Conservation (phyloP, 2,797 vertebrate genomes). For the Sylvia borin region DNA sequence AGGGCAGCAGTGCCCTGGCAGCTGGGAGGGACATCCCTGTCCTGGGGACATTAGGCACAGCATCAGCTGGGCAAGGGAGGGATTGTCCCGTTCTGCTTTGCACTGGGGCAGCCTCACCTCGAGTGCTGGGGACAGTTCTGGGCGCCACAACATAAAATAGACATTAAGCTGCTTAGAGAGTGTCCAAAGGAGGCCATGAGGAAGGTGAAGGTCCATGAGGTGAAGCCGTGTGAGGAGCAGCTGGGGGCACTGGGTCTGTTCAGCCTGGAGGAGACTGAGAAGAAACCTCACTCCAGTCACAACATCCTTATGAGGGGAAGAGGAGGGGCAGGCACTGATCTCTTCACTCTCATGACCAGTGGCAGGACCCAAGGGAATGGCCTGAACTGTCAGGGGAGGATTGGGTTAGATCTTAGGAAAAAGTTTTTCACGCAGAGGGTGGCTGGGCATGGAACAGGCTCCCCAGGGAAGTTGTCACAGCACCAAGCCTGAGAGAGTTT, state of each 20-base stretch:
- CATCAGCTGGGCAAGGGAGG: fast-evolving
- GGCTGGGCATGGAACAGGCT: neutral
- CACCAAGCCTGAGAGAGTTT: neutral
- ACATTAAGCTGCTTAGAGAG: fast-evolving
- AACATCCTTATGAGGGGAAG: fast-evolving
- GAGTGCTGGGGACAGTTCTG: neutral
- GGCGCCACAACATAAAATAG: too few species aligned
- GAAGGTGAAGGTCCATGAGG: neutral
- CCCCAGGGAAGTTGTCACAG: neutral
- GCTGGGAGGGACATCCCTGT: neutral
- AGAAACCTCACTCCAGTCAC: neutral
- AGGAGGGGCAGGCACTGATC: neutral
- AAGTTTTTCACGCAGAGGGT: neutral
- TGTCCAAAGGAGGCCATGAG: neutral
- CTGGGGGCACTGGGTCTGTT: neutral
- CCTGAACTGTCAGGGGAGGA: neutral
- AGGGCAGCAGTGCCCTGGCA: neutral
- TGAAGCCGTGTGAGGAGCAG: fast-evolving
- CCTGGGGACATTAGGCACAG: neutral
- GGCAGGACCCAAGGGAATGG: neutral
- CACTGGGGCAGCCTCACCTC: fast-evolving
- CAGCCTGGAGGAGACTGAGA: neutral
- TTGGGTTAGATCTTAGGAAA: fast-evolving
- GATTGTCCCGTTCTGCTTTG: fast-evolving
- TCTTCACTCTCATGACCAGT: neutral